These are phyloP conservation scores for Ctenomys sociabilis DNA, from an alignment of 2,113 vertebrate species.

Conservation along the genomic window DNA sequence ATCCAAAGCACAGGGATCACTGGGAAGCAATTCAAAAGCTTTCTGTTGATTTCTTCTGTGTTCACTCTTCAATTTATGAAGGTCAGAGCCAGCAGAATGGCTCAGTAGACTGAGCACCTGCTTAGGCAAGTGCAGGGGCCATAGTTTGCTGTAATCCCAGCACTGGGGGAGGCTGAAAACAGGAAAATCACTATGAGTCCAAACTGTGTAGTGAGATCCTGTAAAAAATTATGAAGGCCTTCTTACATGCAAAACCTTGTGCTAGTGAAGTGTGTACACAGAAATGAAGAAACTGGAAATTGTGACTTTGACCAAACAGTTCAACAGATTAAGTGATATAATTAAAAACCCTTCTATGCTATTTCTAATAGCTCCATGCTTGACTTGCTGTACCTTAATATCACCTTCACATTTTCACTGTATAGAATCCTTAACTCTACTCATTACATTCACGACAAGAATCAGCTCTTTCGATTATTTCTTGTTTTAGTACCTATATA, in stretches of 20 bases:
- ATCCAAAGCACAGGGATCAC: background rate
- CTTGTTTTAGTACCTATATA: background rate
- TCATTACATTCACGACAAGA: background rate
- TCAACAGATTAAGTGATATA: background rate
- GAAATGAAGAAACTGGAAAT: background rate
- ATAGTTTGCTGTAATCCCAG: no score
- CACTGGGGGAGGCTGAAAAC: no score
- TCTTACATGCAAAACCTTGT: background rate
- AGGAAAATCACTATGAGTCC: no score
- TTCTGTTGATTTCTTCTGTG: background rate
- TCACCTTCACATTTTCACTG: background rate
- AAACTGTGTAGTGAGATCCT: no score
- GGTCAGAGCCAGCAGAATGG: no score
- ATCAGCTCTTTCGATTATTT: background rate
- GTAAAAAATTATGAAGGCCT: background rate
- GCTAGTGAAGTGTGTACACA: background rate
- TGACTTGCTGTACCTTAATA: background rate
- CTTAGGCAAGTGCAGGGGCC: no score
- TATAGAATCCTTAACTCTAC: background rate
- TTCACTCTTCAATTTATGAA: background rate
- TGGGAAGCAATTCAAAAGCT: background rate
- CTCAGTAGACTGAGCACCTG: no score
- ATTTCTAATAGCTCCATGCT: background rate
- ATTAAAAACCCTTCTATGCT: background rate
- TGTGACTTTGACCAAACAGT: background rate